These are phyloP conservation scores for Arge pagana DNA, from an alignment of 2,888 invertebrate genomes.

Conservation along the genomic window DNA sequence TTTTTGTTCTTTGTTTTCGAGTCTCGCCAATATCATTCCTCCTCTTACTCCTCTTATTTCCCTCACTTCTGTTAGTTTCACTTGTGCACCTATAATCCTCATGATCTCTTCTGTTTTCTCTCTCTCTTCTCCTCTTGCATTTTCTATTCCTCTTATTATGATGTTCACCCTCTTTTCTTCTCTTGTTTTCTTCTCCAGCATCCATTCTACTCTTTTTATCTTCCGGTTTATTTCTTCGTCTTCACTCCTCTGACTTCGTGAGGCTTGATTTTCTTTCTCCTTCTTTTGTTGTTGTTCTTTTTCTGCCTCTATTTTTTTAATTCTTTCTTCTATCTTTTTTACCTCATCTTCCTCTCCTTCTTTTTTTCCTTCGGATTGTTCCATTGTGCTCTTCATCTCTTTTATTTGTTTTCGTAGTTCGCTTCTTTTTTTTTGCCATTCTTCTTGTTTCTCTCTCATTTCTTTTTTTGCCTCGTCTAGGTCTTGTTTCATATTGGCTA, in stretches of 20 bases:
- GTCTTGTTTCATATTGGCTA: too few species aligned
- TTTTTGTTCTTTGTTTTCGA: background rate
- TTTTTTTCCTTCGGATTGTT: background rate
- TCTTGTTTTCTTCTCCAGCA: background rate
- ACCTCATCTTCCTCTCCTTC: background rate
- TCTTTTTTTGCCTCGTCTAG: too few species aligned
- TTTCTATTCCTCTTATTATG: background rate
- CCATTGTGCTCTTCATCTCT: too few species aligned
- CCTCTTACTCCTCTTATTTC: background rate
- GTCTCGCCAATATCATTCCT: background rate
- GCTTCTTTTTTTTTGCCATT: slow-evolving; percentile 6
- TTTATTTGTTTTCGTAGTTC: background rate
- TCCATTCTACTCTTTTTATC: too few species aligned
- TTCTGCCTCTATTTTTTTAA: background rate
- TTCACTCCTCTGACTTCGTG: too few species aligned
- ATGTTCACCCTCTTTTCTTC: background rate
- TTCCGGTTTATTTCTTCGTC: too few species aligned
- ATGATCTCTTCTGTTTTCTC: too few species aligned
- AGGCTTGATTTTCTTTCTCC: too few species aligned
- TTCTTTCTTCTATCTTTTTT: background rate
- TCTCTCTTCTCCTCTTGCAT: too few species aligned
- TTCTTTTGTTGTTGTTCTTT: too few species aligned
- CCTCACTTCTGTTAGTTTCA: background rate
- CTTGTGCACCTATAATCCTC: background rate
- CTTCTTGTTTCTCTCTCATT: too few species aligned